Conservation (phyloP, 1,140 invertebrate genomes). For the Coboldia fuscipes region DNA sequence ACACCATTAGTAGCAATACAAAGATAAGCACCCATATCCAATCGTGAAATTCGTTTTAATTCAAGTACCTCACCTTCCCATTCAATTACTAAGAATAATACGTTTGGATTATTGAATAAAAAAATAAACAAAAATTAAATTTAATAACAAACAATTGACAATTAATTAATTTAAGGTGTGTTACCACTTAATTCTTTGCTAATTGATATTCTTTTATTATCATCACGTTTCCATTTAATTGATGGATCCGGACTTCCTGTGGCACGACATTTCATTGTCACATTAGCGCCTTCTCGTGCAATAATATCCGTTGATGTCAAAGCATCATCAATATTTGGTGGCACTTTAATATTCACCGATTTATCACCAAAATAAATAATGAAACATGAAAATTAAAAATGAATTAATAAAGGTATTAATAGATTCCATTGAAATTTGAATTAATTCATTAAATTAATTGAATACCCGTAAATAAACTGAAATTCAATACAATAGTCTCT, state of each 20-base stretch:
- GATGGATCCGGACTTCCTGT: slow-evolving; percentile 70
- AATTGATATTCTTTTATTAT: slow-evolving; percentile 58
- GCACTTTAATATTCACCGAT: slow-evolving; percentile 40
- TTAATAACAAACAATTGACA: background rate
- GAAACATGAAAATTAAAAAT: background rate
- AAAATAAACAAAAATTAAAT: background rate
- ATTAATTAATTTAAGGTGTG: slow-evolving; percentile 1
- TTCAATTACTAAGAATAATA: slow-evolving; percentile 36
- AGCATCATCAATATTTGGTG: slow-evolving; percentile 76
- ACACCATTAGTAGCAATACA: slow-evolving; percentile 70
- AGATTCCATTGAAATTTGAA: no score
- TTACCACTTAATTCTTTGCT: slow-evolving; percentile 45
- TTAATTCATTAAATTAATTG: no score
- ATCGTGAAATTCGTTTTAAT: slow-evolving; percentile 62
- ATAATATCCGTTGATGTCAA: slow-evolving; percentile 78
- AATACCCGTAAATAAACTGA: no score
- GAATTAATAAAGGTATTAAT: background rate
- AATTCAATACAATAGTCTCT: no score
- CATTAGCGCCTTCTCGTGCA: slow-evolving; percentile 73
- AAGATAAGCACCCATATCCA: slow-evolving; percentile 79
- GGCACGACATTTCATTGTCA: slow-evolving; percentile 68
- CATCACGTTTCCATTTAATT: slow-evolving; percentile 80
- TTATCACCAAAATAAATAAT: background rate
- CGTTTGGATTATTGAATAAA: background rate
- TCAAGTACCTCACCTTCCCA: slow-evolving; percentile 66